Base-by-base conservation (phyloP, 1,140 invertebrate genomes). In the Temnothorax nylanderi region DNA sequence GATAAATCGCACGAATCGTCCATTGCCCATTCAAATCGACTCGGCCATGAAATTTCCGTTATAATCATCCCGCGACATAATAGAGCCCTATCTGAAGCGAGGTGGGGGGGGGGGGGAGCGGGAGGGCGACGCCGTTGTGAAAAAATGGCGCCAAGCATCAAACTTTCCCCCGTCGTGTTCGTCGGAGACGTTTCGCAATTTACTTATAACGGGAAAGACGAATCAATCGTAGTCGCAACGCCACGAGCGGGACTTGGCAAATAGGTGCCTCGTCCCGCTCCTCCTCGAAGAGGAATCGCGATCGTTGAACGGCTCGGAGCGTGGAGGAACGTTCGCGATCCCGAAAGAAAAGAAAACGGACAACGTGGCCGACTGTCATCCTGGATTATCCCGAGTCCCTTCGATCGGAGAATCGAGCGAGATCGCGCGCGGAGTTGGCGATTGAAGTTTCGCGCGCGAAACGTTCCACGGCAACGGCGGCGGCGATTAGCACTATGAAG, bases 71-170 rank as follows among this genome's bases (percentile, higher is more conserved):
- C 16, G 2, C 41, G 34, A 75, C 18, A 81, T 54, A 88, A 81
- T 67, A 85, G 65, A 47, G n/a, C 18, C 76, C 49, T 67, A 74
- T 62, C 18, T 49, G 16, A 67, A 13, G 16, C n/a, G 60, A 65
- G 54, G 51, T 80, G 58, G 65, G 64, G n/a, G n/a, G n/a, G n/a
- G n/a, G n/a, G n/a, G 65, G 77, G 47, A 77, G 26, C 26, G 26
- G 26, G 26, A 87, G 77, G 67, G 65, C 77, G 88, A 89, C 88
- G 88, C 91, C 89, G 89, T 91, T 85, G 87, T 86, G 86, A 89
- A 93, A 78, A 92, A 93, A 93, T 92, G 89, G 91, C 91, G 91
- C 89, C 91, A 92, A 92, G 88, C 89, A 92, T 89, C 72, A 92
- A 90, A 85, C 65, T 77, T 87, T 88, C 13, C 26, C 58, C 26